phyloP scores from a whole-genome alignment of 2,797 vertebrate genomes.

The Dromococcyx pavoninus region DNA sequence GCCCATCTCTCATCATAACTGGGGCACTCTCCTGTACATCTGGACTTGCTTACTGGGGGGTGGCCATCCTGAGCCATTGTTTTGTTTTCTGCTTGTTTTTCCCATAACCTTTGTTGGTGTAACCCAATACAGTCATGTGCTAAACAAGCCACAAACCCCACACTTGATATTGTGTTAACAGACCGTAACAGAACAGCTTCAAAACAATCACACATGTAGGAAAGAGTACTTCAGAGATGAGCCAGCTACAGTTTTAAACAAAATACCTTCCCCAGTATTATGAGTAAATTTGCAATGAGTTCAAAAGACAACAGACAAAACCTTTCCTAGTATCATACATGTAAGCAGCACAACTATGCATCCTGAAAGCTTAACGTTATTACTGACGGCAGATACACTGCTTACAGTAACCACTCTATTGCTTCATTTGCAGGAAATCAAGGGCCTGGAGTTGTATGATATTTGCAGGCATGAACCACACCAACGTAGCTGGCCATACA shows the following conservation, averaged over 20 bases:
- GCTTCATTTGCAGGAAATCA: not conserved
- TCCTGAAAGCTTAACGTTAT: not conserved
- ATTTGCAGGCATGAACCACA: not conserved
- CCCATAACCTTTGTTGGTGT: not conserved
- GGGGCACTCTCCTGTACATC: not conserved
- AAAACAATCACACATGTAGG: not conserved
- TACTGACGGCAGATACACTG: fast-evolving
- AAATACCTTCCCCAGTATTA: not conserved
- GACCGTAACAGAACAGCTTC: not conserved
- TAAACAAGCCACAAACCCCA: fast-evolving
- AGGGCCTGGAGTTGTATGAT: not conserved
- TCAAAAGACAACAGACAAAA: not conserved
- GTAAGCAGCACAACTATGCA: fast-evolving
- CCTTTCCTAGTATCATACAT: fast-evolving
- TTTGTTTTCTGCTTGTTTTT: not conserved
- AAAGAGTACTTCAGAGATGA: not conserved
- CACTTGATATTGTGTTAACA: fast-evolving
- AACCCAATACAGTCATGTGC: not conserved
- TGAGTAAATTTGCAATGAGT: not conserved
- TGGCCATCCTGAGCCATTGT: not conserved
- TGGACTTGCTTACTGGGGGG: not conserved
- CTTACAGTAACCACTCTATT: not conserved
- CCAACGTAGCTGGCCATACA: fast-evolving
- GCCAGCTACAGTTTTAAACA: not conserved
- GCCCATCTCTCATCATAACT: not conserved